phyloP scores from a whole-genome alignment of 2,888 invertebrate species.

The Cistogaster globosa region DNA sequence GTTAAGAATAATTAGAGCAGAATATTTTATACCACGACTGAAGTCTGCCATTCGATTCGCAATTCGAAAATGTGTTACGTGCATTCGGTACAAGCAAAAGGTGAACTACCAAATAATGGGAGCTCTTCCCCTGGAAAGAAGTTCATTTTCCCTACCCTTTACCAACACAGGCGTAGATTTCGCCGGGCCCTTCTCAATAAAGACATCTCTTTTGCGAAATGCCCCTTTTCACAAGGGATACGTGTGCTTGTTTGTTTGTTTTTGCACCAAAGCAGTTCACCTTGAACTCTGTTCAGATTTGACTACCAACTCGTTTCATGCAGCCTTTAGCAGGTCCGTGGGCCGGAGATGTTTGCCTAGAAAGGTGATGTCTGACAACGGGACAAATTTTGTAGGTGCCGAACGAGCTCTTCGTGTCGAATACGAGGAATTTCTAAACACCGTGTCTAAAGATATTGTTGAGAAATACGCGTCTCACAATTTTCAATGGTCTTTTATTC shows the following conservation, averaged over 20 bases:
- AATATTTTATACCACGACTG: too few species aligned
- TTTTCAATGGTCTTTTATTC: background rate
- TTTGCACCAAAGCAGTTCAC: background rate
- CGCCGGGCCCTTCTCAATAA: background rate
- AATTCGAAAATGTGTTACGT: too few species aligned
- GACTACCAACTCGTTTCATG: background rate
- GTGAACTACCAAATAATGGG: background rate
- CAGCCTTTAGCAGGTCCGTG: too few species aligned
- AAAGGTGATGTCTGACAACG: background rate
- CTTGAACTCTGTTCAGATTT: background rate
- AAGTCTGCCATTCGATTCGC: too few species aligned
- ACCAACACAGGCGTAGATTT: background rate
- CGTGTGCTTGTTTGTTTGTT: background rate
- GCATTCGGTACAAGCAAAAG: background rate
- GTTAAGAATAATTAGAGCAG: background rate
- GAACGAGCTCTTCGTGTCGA: background rate
- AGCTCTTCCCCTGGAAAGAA: background rate
- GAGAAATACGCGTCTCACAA: background rate
- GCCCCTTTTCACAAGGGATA: background rate
- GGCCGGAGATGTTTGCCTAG: too few species aligned
- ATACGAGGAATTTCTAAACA: background rate
- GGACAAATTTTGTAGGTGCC: background rate
- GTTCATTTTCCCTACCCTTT: too few species aligned
- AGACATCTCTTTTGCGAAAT: background rate
- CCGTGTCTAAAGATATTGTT: too few species aligned